These are phyloP conservation scores for Ifrita kowaldi DNA, from an alignment of 2,113 vertebrate species.

Conservation along the genomic window DNA sequence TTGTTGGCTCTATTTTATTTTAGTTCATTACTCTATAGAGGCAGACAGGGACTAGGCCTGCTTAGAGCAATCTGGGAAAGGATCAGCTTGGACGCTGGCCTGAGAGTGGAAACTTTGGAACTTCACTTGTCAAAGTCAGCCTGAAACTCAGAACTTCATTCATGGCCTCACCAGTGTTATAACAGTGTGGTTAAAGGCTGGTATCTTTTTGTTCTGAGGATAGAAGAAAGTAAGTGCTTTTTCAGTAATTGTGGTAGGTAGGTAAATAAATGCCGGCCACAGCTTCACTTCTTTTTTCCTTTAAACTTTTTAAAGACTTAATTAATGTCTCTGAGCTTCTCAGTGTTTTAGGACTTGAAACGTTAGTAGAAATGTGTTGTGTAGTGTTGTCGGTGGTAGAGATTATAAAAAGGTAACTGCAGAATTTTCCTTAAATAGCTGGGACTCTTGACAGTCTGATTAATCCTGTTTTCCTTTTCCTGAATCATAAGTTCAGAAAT, in stretches of 20 bases:
- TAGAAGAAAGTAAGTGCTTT: not conserved
- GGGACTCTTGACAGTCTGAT: not conserved
- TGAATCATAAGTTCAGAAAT: not conserved
- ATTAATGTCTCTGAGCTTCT: not conserved
- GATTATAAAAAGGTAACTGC: not conserved
- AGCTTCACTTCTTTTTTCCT: not conserved
- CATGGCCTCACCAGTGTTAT: rapidly evolving
- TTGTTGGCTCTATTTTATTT: not conserved
- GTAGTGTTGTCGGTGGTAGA: not conserved
- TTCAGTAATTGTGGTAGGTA: not conserved
- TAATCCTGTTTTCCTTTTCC: not conserved
- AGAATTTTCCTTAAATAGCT: not conserved
- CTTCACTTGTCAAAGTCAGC: not conserved
- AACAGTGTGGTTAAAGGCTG: not conserved
- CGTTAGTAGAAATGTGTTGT: not conserved
- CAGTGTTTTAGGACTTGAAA: not conserved
- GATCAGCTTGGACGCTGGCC: not conserved
- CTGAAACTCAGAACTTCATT: not conserved
- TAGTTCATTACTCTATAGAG: not conserved
- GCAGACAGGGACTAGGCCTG: not conserved
- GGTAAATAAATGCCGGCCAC: not conserved
- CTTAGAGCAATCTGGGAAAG: not conserved
- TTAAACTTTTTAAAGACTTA: not conserved
- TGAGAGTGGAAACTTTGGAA: not conserved
- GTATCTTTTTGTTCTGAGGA: not conserved